Conservation (phyloP, 2,113 vertebrate genomes). For the Syngnathoides biaculeatus region DNA sequence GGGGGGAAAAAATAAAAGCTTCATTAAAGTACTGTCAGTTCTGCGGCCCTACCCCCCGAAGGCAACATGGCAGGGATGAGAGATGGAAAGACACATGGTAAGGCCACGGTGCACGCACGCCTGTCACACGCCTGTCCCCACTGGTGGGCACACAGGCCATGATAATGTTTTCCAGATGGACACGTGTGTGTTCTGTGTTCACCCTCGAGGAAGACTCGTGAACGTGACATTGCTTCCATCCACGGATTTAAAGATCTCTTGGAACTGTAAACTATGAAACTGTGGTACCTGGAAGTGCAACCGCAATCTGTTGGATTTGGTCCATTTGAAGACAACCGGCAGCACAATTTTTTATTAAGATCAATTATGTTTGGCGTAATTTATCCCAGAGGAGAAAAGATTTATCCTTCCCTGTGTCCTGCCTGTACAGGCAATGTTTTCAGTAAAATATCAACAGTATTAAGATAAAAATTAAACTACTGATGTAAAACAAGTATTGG, state of each 20-base stretch:
- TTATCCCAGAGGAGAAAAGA: neutral
- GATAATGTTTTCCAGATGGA: slow-evolving; percentile 69
- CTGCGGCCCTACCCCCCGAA: slow-evolving; percentile 48
- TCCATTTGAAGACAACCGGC: neutral
- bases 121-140: slow-evolving; percentile 65
- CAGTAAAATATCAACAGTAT: neutral
- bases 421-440: neutral
- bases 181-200: slow-evolving; percentile 47
- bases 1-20: slow-evolving; percentile 54
- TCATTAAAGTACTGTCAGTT: slow-evolving; percentile 70
- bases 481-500: no score
- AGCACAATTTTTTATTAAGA: neutral
- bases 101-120: slow-evolving; percentile 34
- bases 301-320: neutral
- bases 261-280: neutral
- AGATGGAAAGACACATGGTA: slow-evolving; percentile 48
- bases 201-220: slow-evolving; percentile 31
- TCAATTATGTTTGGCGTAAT: neutral
- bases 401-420: neutral
- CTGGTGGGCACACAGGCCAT: slow-evolving; percentile 49
- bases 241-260: neutral
- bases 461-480: neutral
- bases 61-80: slow-evolving; percentile 62
- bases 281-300: neutral
- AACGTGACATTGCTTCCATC: neutral